Evolutionary conservation across 2,888 invertebrate species (phyloP).

Genomic region (Gisinianus flammeolus): DNA sequence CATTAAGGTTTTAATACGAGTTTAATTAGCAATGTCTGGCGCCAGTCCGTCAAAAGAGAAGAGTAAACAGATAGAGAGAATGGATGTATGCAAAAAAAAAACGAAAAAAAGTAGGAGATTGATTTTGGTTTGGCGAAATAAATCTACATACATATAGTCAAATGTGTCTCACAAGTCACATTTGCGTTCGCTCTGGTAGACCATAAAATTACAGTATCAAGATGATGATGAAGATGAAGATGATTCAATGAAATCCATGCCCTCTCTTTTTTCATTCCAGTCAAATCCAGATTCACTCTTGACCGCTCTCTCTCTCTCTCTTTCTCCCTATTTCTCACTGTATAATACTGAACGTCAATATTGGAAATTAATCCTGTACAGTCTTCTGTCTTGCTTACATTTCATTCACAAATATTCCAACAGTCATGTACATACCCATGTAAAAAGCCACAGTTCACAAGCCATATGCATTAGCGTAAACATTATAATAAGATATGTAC

Average conservation of each 20-base stretch:
- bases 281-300: neutral
- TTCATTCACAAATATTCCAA: too few relatives aligned
- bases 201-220: neutral
- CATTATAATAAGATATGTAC: too few relatives aligned
- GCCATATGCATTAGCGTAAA: too few relatives aligned
- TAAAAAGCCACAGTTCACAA: too few relatives aligned
- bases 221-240: neutral
- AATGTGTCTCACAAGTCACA: neutral
- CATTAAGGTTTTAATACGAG: too few relatives aligned
- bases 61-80: neutral
- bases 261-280: neutral
- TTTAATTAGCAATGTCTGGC: constrained; percentile 39
- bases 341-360: too few relatives aligned
- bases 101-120: neutral
- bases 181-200: neutral
- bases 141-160: too few relatives aligned
- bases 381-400: too few relatives aligned
- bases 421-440: too few relatives aligned
- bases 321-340: too few relatives aligned
- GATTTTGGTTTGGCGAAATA: neutral
- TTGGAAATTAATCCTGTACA: too few relatives aligned
- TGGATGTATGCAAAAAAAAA: neutral
- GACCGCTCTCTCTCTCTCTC: too few relatives aligned
- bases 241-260: neutral
- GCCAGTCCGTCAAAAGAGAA: constrained; percentile 27